phyloP scores from a whole-genome alignment of 2,797 vertebrate species.

The Babyrousa celebensis region DNA sequence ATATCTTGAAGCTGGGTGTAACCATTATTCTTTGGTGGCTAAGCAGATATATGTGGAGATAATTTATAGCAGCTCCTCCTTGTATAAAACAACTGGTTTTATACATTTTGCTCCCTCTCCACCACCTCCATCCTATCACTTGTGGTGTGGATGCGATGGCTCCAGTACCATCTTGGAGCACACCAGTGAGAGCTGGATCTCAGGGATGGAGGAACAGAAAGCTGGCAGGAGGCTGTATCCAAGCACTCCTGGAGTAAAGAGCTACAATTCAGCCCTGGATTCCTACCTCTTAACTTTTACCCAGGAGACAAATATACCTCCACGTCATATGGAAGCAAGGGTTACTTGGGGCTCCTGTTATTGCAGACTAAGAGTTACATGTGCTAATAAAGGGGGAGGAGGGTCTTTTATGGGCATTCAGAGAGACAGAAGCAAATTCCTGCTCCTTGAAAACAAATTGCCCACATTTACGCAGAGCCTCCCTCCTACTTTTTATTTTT shows the following conservation, averaged over 20 bases:
- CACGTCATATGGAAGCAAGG: neutral
- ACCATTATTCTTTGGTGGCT: neutral
- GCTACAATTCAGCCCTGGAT: neutral
- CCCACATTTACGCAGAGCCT: neutral
- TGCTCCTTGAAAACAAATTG: conserved; percentile 6
- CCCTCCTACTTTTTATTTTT: neutral
- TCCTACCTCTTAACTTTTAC: neutral
- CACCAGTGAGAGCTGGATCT: neutral
- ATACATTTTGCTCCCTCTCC: neutral
- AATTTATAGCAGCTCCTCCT: neutral
- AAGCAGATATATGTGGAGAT: neutral
- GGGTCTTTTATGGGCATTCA: neutral
- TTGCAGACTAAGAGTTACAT: neutral
- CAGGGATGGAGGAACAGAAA: neutral
- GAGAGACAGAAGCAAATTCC: neutral
- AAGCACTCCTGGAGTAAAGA: neutral
- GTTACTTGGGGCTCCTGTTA: neutral
- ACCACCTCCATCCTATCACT: neutral
- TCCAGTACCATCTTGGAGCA: neutral
- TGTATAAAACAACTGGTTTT: neutral
- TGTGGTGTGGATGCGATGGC: rapidly evolving
- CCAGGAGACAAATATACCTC: neutral
- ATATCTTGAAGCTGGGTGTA: neutral
- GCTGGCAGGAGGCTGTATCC: neutral
- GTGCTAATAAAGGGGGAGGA: neutral